These are phyloP conservation scores for Origma solitaria DNA, from an alignment of 2,113 vertebrate genomes.

Conservation along the genomic window DNA sequence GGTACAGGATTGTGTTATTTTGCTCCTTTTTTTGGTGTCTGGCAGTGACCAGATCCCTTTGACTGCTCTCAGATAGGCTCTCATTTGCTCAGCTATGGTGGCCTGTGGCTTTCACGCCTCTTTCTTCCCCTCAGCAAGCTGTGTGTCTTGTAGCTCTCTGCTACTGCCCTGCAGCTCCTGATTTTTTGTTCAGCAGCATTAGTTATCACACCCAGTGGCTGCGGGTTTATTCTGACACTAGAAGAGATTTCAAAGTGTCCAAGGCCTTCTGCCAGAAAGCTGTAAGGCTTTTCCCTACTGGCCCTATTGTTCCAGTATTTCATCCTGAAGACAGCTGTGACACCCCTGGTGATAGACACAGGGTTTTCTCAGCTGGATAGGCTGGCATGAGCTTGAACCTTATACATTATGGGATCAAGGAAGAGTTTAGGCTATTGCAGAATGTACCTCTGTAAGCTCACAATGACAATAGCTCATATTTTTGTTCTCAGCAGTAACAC, in stretches of 20 bases:
- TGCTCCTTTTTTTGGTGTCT: not conserved
- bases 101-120: not conserved
- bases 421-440: not conserved
- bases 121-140: not conserved
- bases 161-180: not conserved
- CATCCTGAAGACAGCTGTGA: not conserved
- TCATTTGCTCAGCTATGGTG: not conserved
- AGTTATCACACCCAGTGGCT: not conserved
- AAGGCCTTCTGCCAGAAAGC: not conserved
- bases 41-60: not conserved
- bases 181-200: not conserved
- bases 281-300: not conserved
- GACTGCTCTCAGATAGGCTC: not conserved
- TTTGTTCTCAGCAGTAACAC: not conserved
- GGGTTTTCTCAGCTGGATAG: not conserved
- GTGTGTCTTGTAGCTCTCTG: not conserved
- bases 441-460: not conserved
- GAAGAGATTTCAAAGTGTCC: not conserved
- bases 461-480: not conserved
- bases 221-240: not conserved
- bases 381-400: not conserved
- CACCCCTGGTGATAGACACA: not conserved
- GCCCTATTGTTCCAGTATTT: not conserved
- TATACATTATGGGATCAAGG: not conserved
- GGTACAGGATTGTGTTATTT: not conserved